phyloP scores from a whole-genome alignment of 2,113 vertebrate genomes.

The Festucalex cinctus region DNA sequence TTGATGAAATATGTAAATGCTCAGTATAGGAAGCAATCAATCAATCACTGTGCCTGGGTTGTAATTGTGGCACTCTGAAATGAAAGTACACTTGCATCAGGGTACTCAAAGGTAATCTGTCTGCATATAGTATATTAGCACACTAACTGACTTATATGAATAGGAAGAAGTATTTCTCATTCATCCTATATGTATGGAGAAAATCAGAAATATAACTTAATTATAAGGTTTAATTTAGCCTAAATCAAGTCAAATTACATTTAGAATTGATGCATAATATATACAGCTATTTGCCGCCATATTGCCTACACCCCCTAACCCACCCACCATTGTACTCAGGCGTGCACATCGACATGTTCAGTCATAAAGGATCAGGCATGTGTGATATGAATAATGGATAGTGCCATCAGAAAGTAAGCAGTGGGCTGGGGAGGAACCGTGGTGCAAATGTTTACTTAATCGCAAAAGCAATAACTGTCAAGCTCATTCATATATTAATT shows the following conservation, averaged over 20 bases:
- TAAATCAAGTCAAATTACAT: not conserved
- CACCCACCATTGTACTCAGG: slow-evolving; percentile 25
- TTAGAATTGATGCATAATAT: slow-evolving; percentile 45
- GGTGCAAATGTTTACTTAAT: not conserved
- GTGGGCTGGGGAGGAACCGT: not conserved
- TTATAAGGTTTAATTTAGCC: not conserved
- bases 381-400: slow-evolving; percentile 49
- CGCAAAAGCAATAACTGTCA: slow-evolving; percentile 16
- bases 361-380: slow-evolving; percentile 20
- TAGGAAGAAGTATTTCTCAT: not conserved
- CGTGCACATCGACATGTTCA: not conserved
- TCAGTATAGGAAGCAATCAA: not conserved
- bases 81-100: slow-evolving; percentile 1
- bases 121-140: not conserved
- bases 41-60: not conserved
- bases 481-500: not conserved
- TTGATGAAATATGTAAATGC: not conserved
- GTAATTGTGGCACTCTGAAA: slow-evolving; percentile 31
- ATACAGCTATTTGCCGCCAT: slow-evolving; percentile 50
- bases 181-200: too few relatives aligned
- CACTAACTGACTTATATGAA: not conserved
- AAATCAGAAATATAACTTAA: not conserved
- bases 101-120: slow-evolving; percentile 17
- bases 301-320: not conserved
- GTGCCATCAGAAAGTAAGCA: slow-evolving; percentile 23